A percentile compares a stretch with the other conserved stretches of the same genome.
These are phyloP conservation scores for Hoplias malabaricus DNA, from an alignment of 2,113 vertebrate genomes.

Conservation along the genomic window DNA sequence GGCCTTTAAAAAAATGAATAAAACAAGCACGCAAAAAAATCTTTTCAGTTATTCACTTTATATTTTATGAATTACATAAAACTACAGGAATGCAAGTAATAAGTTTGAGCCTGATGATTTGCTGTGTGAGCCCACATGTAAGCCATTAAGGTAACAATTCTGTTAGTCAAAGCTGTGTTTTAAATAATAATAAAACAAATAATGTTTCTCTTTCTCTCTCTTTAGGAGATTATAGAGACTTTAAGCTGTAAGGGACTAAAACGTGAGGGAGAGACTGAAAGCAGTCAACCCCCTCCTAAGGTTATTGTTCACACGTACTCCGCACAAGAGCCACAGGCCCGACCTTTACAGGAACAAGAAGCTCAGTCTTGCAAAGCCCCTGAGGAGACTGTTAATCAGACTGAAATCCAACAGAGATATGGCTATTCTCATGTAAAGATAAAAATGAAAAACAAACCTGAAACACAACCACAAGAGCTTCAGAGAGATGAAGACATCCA, in stretches of 20 bases:
- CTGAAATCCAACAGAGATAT: not conserved
- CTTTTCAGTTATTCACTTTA: too few relatives aligned
- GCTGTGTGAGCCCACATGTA: too few relatives aligned
- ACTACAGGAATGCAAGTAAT: too few relatives aligned
- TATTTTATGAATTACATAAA: too few relatives aligned
- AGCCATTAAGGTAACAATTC: too few relatives aligned
- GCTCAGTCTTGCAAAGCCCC: not conserved
- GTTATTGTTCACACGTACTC: slow-evolving; percentile 30
- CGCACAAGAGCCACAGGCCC: slow-evolving; percentile 23
- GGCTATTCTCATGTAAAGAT: not conserved
- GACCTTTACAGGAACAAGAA: slow-evolving; percentile 4
- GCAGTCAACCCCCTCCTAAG: slow-evolving; percentile 35
- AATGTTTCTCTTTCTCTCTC: not conserved
- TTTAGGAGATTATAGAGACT: slow-evolving; percentile 49
- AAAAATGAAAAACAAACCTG: slow-evolving; percentile 17
- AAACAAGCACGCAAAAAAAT: too few relatives aligned
- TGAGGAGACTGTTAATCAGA: not conserved
- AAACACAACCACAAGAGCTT: not conserved
- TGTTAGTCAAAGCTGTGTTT: not conserved
- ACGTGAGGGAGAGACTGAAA: not conserved
- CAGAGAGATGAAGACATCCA: slow-evolving; percentile 3
- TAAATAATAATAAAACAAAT: not conserved
- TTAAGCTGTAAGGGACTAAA: slow-evolving; percentile 44
- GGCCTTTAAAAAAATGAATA: too few relatives aligned
- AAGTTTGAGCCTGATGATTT: too few relatives aligned